A percentile compares a stretch with the other conserved stretches of the same genome.
Conservation (phyloP, 2,888 invertebrate genomes). For the Desoria tigrina region DNA sequence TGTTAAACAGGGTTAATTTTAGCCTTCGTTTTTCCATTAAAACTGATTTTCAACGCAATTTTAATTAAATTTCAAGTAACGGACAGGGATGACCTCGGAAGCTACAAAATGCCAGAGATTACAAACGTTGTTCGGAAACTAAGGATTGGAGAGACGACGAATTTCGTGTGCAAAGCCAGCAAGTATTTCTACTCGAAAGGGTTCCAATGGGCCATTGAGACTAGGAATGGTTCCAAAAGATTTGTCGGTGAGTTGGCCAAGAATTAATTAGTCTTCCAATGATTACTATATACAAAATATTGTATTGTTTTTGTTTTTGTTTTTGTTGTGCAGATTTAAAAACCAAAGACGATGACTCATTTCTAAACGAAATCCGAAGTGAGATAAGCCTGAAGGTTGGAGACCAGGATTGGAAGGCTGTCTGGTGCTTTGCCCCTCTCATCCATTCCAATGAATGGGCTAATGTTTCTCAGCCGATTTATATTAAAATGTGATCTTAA, state of each 20-base stretch:
- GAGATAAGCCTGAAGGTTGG: slow-evolving; percentile 35
- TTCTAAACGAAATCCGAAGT: slow-evolving; percentile 36
- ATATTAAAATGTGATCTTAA: slow-evolving; percentile 27
- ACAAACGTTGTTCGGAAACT: slow-evolving; percentile 28
- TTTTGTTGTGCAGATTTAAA: background rate
- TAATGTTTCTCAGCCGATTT: slow-evolving; percentile 40
- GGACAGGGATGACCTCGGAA: slow-evolving; percentile 32
- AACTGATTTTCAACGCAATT: slow-evolving; percentile 5
- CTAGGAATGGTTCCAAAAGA: slow-evolving; percentile 33
- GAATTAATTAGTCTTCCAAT: no score
- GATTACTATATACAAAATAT: background rate
- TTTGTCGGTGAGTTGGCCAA: slow-evolving; percentile 29
- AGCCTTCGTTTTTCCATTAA: background rate
- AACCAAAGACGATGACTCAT: slow-evolving; percentile 7
- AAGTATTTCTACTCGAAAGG: slow-evolving; percentile 43
- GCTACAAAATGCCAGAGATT: slow-evolving; percentile 32
- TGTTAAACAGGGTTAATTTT: no score
- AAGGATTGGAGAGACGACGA: slow-evolving; percentile 34
- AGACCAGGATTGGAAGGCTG: slow-evolving; percentile 42
- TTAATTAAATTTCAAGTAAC: slow-evolving; percentile 31
- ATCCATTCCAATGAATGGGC: slow-evolving; percentile 34
- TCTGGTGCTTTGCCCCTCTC: slow-evolving; percentile 43
- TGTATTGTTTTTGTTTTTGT: background rate
- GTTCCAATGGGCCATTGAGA: slow-evolving; percentile 45
- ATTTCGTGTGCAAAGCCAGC: slow-evolving; percentile 37